Percentiles rank a stretch among this genome's conserved stretches.
Conservation (phyloP, 2,797 vertebrate species). For the Sebastes vulpes region DNA sequence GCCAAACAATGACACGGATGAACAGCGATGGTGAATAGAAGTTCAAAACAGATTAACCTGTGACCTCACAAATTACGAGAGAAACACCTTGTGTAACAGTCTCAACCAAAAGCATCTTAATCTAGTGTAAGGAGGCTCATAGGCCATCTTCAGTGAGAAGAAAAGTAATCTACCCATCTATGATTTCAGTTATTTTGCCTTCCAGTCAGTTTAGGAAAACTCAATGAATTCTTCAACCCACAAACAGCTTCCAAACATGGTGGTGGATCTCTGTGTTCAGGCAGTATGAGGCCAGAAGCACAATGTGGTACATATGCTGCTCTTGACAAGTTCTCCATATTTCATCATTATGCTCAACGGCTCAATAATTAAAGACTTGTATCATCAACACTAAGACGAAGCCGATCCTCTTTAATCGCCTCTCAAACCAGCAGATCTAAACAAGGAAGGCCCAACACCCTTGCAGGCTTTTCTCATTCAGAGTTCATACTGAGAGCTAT, state of each 20-base stretch:
- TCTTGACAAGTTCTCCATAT: background rate
- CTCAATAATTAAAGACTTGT: background rate
- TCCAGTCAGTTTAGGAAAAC: background rate
- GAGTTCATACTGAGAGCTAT: too few relatives aligned
- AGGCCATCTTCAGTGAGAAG: background rate
- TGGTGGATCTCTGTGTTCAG: background rate
- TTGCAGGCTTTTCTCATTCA: too few relatives aligned
- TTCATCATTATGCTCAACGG: background rate
- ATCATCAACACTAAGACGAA: background rate
- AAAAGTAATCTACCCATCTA: background rate
- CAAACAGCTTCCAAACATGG: background rate
- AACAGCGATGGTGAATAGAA: background rate
- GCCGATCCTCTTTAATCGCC: background rate
- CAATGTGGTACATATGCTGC: background rate
- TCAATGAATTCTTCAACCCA: background rate
- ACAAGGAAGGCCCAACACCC: too few relatives aligned
- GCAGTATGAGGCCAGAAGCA: background rate
- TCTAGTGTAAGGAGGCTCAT: background rate
- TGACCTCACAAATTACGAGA: background rate
- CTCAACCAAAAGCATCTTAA: background rate
- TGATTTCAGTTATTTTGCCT: background rate
- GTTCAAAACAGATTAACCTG: background rate
- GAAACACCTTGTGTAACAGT: background rate
- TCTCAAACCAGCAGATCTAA: background rate
- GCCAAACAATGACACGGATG: background rate